phyloP scores from a whole-genome alignment of 2,888 invertebrate species.

The Pocota personata region DNA sequence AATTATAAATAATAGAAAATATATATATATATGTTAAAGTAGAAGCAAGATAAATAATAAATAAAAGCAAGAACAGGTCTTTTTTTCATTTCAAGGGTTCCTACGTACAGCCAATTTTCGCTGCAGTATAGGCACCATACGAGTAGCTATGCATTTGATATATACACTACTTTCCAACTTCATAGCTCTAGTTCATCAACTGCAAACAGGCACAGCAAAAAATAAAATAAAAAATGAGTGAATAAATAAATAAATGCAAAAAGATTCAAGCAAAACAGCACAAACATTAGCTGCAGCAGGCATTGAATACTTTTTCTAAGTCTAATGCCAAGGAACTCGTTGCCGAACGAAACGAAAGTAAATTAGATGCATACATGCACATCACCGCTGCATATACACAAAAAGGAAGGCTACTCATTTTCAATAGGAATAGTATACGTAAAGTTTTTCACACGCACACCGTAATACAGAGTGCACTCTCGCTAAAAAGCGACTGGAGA shows the following conservation, averaged over 20 bases:
- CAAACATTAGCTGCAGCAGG: constrained; percentile 55
- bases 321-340: constrained; percentile 74
- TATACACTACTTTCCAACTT: constrained; percentile 57
- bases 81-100: constrained; percentile 43
- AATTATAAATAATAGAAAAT: not conserved
- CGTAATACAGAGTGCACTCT: constrained; percentile 25
- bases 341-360: constrained; percentile 72
- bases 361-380: constrained; percentile 72
- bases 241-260: constrained; percentile 55
- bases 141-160: constrained; percentile 37
- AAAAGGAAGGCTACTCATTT: constrained; percentile 40
- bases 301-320: constrained; percentile 58
- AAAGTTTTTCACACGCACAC: constrained; percentile 6
- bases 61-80: not conserved
- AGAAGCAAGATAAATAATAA: constrained; percentile 9
- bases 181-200: constrained; percentile 61
- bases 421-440: constrained; percentile 22
- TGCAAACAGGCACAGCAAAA: constrained; percentile 37
- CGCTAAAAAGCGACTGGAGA: constrained; percentile 35
- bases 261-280: constrained; percentile 46
- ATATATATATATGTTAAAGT: constrained; percentile 16
- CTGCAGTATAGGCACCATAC: constrained; percentile 24
- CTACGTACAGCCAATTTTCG: constrained; percentile 11
- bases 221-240: not conserved
- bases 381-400: constrained; percentile 11